Conservation (phyloP, 2,113 vertebrate genomes). For the Pseudolaguvia tuberculata region DNA sequence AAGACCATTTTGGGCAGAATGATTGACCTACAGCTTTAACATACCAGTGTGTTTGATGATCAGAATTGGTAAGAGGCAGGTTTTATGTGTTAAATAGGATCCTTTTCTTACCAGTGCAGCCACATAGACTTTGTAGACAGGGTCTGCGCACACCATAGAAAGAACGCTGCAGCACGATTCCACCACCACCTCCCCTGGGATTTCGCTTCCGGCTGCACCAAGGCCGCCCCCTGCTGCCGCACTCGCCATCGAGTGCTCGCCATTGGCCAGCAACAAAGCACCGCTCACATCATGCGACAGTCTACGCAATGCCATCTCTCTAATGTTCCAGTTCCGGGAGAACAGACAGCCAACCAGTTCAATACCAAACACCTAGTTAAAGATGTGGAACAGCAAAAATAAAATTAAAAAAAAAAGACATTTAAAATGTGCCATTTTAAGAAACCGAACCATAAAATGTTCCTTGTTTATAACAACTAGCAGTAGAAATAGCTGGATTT, state of each 20-base stretch:
- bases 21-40: background rate
- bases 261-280: slow-evolving; percentile 81
- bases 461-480: too few relatives aligned
- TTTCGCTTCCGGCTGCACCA: slow-evolving; percentile 59
- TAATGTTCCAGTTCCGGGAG: slow-evolving; percentile 88
- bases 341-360: slow-evolving; percentile 88
- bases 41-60: background rate
- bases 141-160: slow-evolving; percentile 85
- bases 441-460: background rate
- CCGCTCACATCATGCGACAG: slow-evolving; percentile 87
- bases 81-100: too few relatives aligned
- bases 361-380: slow-evolving; percentile 78
- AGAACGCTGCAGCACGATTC: slow-evolving; percentile 84
- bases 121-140: slow-evolving; percentile 91
- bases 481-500: too few relatives aligned
- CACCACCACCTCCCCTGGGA: slow-evolving; percentile 80
- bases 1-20: background rate
- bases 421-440: background rate
- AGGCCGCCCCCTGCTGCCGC: slow-evolving; percentile 52
- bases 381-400: background rate
- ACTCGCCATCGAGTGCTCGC: slow-evolving; percentile 75
- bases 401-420: too few relatives aligned
- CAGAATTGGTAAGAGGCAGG: background rate
- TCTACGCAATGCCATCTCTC: slow-evolving; percentile 85
- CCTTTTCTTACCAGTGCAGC: slow-evolving; percentile 83